Percentiles rank a stretch among this genome's conserved stretches.
phyloP scores from a whole-genome alignment of 1,140 invertebrate genomes.

The Eumaeus atala region DNA sequence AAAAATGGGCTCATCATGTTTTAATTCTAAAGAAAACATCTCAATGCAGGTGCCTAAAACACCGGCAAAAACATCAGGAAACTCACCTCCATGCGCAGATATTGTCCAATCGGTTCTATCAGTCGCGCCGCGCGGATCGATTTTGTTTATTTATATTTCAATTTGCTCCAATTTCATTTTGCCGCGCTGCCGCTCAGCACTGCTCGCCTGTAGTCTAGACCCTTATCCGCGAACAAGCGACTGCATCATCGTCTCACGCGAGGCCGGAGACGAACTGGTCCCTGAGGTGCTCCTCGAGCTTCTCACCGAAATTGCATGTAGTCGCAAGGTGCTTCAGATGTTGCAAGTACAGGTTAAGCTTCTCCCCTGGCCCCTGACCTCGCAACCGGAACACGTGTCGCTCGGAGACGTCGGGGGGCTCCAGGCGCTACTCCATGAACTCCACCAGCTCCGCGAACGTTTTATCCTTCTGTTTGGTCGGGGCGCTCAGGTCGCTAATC shows the following conservation, averaged over 20 bases:
- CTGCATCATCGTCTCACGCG: constrained; percentile 25
- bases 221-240: constrained; percentile 21
- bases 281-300: constrained; percentile 26
- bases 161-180: too few relatives aligned
- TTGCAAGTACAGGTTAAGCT: constrained; percentile 27
- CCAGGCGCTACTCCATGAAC: constrained; percentile 34
- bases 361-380: constrained; percentile 25
- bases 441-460: constrained; percentile 29
- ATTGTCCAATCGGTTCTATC: too few relatives aligned
- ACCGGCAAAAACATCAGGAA: constrained; percentile 30
- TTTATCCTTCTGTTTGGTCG: constrained; percentile 28
- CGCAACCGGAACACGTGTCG: constrained; percentile 33
- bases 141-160: too few relatives aligned
- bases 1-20: constrained; percentile 32
- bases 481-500: constrained; percentile 38
- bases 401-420: constrained; percentile 24
- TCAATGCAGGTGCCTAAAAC: constrained; percentile 31
- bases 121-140: too few relatives aligned
- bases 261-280: constrained; percentile 30
- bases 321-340: constrained; percentile 14
- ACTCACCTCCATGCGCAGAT: too few relatives aligned
- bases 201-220: constrained; percentile 18
- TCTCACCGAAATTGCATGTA: constrained; percentile 25
- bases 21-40: constrained; percentile 26
- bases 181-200: constrained; percentile 6